phyloP scores from a whole-genome alignment of 2,113 vertebrate genomes.

The Epinephelus moara region DNA sequence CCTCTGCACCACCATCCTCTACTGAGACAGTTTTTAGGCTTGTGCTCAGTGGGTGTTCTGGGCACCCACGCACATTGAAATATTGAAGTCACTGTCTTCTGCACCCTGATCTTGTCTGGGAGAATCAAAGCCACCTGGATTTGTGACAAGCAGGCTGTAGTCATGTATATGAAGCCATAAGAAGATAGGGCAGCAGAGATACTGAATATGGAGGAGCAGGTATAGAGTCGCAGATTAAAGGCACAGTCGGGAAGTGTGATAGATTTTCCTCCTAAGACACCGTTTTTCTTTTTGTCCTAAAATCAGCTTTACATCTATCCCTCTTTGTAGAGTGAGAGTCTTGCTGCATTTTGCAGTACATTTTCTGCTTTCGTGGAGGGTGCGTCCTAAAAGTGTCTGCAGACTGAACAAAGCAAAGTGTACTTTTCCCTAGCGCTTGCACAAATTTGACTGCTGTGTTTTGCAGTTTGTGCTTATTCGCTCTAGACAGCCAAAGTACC shows the following conservation, averaged over 20 bases:
- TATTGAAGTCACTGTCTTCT: slow-evolving; percentile 49
- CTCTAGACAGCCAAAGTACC: not conserved
- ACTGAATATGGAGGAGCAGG: slow-evolving; percentile 41
- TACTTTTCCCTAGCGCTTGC: slow-evolving; percentile 3
- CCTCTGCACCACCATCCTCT: slow-evolving; percentile 28
- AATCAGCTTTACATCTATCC: slow-evolving; percentile 17
- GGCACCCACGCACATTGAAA: slow-evolving; percentile 56
- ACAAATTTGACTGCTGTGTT: slow-evolving; percentile 2
- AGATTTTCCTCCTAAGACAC: slow-evolving; percentile 23
- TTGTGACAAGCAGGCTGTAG: slow-evolving; percentile 46
- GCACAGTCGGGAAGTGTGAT: not conserved
- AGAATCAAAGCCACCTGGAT: slow-evolving; percentile 58
- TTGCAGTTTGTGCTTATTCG: not conserved
- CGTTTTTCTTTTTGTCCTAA: slow-evolving; percentile 23
- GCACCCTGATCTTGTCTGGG: slow-evolving; percentile 60
- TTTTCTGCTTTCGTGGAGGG: slow-evolving; percentile 8
- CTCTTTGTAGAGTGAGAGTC: not conserved
- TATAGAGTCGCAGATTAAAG: slow-evolving; percentile 41
- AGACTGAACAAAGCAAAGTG: not conserved
- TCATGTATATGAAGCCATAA: slow-evolving; percentile 29
- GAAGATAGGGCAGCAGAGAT: slow-evolving; percentile 31
- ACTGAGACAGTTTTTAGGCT: slow-evolving; percentile 30
- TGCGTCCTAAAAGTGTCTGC: slow-evolving; percentile 1
- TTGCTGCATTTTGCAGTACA: slow-evolving; percentile 1
- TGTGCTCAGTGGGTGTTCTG: slow-evolving; percentile 44